phyloP scores from a whole-genome alignment of 1,140 invertebrate species.

The Kradibia gibbosae region DNA sequence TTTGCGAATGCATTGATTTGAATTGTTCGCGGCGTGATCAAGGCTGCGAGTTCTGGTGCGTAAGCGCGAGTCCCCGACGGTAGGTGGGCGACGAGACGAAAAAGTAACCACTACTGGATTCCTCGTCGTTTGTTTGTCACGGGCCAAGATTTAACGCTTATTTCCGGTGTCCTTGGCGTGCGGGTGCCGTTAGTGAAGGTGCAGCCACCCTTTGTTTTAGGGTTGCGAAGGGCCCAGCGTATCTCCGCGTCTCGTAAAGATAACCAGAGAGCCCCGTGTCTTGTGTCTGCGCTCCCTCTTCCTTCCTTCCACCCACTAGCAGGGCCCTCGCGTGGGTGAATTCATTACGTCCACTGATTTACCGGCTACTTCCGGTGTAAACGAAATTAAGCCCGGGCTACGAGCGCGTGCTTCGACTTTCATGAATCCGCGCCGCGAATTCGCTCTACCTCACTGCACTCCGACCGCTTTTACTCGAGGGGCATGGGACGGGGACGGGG shows the following conservation, averaged over 20 bases:
- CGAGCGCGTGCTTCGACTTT: background rate
- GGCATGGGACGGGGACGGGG: no score
- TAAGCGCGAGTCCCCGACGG: background rate
- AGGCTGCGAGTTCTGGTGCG: no score
- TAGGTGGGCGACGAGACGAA: background rate
- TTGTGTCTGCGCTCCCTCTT: conserved; percentile 38
- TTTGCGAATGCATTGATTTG: no score
- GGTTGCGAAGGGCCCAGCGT: conserved; percentile 46
- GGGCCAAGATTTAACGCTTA: conserved; percentile 66
- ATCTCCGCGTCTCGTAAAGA: conserved; percentile 66
- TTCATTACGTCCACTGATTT: conserved; percentile 70
- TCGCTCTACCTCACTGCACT: background rate
- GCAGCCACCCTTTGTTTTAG: conserved; percentile 30
- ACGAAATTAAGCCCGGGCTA: conserved; percentile 62
- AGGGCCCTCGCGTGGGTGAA: conserved; percentile 50
- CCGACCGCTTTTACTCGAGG: no score
- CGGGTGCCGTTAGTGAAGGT: background rate
- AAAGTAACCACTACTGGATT: background rate
- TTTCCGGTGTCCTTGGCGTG: conserved; percentile 60
- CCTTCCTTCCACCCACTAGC: conserved; percentile 2
- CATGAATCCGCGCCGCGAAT: background rate
- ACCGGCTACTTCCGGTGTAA: conserved; percentile 68
- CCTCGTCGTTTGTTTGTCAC: conserved; percentile 55
- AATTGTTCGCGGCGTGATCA: no score
- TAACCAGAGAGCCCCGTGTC: conserved; percentile 60